phyloP scores from a whole-genome alignment of 37 sponge, comb jelly and placozoan species.

The Crambe crambe region DNA sequence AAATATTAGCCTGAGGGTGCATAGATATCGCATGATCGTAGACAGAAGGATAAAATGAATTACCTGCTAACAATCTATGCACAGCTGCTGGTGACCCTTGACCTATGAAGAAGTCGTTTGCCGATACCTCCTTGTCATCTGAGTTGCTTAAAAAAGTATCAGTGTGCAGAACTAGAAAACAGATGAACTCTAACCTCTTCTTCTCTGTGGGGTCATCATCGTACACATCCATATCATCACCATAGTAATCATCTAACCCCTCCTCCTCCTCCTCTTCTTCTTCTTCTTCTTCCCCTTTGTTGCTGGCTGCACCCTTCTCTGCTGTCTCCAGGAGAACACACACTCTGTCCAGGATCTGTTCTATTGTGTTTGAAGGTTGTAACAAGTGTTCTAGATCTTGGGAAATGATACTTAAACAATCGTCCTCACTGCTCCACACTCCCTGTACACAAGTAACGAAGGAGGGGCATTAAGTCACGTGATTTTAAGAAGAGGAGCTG shows the following conservation, averaged over 20 bases:
- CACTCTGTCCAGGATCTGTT: conserved; percentile 13
- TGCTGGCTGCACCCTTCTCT: neutral
- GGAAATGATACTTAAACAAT: conserved; percentile 24
- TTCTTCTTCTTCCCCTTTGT: conserved; percentile 14
- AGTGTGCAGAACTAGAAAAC: neutral
- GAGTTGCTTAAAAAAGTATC: no score
- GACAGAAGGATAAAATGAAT: no score
- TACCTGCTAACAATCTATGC: conserved; percentile 79
- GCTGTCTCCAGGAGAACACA: conserved; percentile 2
- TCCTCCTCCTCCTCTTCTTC: conserved; percentile 41
- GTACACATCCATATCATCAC: conserved; percentile 17
- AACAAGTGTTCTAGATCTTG: conserved; percentile 46
- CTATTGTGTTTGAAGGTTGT: conserved; percentile 5
- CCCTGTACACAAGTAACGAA: conserved; percentile 11
- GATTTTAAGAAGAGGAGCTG: neutral
- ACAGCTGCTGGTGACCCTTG: conserved; percentile 76
- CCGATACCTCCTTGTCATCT: conserved; percentile 28
- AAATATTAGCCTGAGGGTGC: no score
- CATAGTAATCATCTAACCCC: conserved; percentile 38
- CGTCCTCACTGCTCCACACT: conserved; percentile 73
- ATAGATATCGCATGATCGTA: no score
- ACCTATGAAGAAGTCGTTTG: conserved; percentile 85
- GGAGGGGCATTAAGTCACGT: neutral
- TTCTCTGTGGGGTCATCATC: neutral
- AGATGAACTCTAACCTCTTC: neutral